A percentile compares a stretch with the other conserved stretches of the same genome.
Conservation (phyloP, 2,797 vertebrate genomes). For the Iguana delicatissima region DNA sequence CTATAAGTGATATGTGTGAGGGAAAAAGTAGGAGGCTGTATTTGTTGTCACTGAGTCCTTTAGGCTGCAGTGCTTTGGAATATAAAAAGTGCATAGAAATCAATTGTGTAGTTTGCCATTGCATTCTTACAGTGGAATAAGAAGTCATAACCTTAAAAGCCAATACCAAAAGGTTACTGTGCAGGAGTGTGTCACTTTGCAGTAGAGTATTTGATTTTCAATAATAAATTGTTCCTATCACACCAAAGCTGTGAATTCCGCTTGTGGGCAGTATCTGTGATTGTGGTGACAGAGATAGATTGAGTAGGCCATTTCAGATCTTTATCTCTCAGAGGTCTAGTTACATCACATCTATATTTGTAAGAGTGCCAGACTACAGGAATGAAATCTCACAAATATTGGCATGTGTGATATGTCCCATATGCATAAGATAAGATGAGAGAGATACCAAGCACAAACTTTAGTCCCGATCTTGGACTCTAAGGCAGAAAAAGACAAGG, state of each 20-base stretch:
- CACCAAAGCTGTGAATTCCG: not conserved
- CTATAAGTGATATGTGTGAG: not conserved
- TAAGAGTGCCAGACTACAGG: constrained; percentile 28
- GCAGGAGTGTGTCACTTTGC: no score
- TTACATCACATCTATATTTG: constrained; percentile 3
- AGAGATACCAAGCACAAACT: not conserved
- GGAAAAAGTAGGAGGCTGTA: not conserved
- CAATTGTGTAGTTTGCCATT: not conserved
- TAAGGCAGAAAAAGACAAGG: no score
- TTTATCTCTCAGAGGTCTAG: not conserved
- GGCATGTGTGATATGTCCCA: not conserved
- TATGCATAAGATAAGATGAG: constrained; percentile 13
- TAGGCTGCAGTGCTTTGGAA: not conserved
- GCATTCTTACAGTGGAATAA: constrained; percentile 30
- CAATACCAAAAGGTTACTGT: not conserved
- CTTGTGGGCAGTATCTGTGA: not conserved
- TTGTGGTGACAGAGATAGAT: not conserved
- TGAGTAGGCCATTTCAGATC: constrained; percentile 12
- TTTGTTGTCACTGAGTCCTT: not conserved
- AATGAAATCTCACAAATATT: constrained; percentile 29
- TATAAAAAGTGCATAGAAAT: not conserved
- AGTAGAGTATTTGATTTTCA: constrained; percentile 24
- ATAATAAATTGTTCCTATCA: constrained; percentile 19
- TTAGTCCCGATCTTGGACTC: not conserved
- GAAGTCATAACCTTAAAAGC: constrained; percentile 16